Conservation (phyloP, 2,888 invertebrate genomes). For the Drosophila atripex region DNA sequence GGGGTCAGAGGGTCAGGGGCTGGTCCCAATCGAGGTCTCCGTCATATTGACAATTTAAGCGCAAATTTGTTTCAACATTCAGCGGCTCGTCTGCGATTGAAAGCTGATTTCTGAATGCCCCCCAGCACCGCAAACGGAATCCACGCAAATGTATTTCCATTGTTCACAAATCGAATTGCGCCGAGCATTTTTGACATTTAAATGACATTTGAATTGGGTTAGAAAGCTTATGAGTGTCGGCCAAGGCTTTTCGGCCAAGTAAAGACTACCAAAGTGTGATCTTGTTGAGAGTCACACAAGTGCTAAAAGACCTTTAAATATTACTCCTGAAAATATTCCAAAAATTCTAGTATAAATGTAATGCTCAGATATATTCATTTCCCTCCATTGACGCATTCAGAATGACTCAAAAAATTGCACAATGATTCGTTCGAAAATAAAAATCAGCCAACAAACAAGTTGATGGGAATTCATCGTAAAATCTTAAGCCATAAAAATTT, state of each 20-base stretch:
- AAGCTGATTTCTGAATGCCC: conserved; percentile 39
- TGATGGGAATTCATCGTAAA: conserved; percentile 45
- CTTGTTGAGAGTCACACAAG: conserved; percentile 44
- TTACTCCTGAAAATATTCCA: background rate
- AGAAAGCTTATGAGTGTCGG: conserved; percentile 41
- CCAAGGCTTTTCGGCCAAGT: conserved; percentile 25
- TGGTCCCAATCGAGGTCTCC: conserved; percentile 44
- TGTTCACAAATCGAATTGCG: conserved; percentile 62
- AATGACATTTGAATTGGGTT: conserved; percentile 68
- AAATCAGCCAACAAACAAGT: conserved; percentile 4
- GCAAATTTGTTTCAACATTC: conserved; percentile 76
- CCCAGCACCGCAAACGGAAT: conserved; percentile 21
- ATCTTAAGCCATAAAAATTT: conserved; percentile 67
- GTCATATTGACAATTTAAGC: conserved; percentile 75
- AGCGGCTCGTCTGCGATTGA: conserved; percentile 45
- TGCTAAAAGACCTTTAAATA: too few relatives aligned
- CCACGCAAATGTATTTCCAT: conserved; percentile 64
- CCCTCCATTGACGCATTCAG: conserved; percentile 28
- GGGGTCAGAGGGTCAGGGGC: background rate
- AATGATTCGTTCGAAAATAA: conserved; percentile 9
- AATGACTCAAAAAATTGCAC: conserved; percentile 23
- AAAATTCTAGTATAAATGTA: background rate
- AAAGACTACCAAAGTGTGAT: conserved; percentile 23
- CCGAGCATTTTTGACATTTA: conserved; percentile 66
- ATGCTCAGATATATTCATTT: background rate